phyloP scores from a whole-genome alignment of 2,113 vertebrate species.

The Sitta europaea region DNA sequence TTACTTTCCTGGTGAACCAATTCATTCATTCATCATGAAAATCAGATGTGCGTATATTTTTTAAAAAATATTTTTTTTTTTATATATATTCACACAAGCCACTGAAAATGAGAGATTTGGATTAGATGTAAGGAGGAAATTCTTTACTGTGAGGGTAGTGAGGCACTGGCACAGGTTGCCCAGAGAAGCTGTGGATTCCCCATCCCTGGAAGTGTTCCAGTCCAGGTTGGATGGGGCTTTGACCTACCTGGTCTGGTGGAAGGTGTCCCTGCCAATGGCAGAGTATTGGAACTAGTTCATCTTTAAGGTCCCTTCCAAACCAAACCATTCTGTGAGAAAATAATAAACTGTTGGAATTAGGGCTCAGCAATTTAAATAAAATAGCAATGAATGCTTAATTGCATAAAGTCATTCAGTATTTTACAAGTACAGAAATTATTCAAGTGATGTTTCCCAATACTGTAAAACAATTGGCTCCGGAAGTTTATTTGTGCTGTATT shows the following conservation, averaged over 20 bases:
- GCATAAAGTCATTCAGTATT: background rate
- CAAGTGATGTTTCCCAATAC: background rate
- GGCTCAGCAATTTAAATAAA: background rate
- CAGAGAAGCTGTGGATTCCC: background rate
- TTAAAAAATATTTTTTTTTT: no score
- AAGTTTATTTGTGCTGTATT: background rate
- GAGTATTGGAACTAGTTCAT: fast-evolving
- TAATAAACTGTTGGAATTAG: background rate
- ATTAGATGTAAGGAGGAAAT: background rate
- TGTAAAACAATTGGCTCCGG: background rate
- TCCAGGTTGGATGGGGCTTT: fast-evolving
- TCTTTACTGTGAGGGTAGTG: background rate
- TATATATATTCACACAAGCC: background rate
- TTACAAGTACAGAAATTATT: background rate
- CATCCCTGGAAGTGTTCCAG: background rate
- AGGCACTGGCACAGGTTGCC: background rate
- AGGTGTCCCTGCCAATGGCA: background rate
- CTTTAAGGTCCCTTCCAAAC: background rate
- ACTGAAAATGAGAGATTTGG: background rate
- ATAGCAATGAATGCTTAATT: background rate
- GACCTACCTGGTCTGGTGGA: background rate
- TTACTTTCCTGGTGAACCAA: background rate
- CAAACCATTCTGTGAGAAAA: background rate
- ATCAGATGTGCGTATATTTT: background rate
- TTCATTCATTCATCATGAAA: background rate